Evolutionary conservation across 2,113 vertebrate genomes (phyloP).

Genomic region (Heteronetta atricapilla): DNA sequence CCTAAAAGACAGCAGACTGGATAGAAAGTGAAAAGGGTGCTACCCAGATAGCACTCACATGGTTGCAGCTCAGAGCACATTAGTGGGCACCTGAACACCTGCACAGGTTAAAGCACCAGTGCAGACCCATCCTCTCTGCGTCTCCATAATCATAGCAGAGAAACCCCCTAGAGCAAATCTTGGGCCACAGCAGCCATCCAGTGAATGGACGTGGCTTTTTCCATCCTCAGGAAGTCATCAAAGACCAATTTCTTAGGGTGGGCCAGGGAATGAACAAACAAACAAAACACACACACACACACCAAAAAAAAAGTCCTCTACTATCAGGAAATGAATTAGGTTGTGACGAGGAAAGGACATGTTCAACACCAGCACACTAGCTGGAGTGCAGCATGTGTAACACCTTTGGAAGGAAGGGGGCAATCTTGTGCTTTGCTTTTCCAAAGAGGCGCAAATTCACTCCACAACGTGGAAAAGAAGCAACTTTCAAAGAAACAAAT

Average conservation of each 20-base stretch:
- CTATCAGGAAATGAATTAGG: not conserved
- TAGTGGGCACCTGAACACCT: not conserved
- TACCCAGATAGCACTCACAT: accelerated
- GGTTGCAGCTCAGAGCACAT: not conserved
- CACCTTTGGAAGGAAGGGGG: not conserved
- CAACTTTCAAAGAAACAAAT: not conserved
- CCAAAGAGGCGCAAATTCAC: not conserved
- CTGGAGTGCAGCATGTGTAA: accelerated
- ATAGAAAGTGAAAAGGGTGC: not conserved
- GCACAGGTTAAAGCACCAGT: not conserved
- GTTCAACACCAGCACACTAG: not conserved
- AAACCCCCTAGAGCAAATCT: not conserved
- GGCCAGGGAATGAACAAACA: not conserved
- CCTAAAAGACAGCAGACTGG: not conserved
- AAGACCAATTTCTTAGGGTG: not conserved
- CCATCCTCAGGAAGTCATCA: not conserved
- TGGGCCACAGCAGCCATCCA: not conserved
- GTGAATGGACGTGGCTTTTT: not conserved
- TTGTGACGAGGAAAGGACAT: not conserved
- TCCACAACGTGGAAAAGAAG: not conserved
- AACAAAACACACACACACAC: too few species aligned
- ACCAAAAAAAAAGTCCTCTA: not conserved
- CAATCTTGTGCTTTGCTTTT: not conserved
- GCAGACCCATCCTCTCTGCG: accelerated
- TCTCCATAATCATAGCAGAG: not conserved